Evolutionary conservation across 2,113 vertebrate genomes (phyloP).

Genomic region (Macheiramphus alcinus): DNA sequence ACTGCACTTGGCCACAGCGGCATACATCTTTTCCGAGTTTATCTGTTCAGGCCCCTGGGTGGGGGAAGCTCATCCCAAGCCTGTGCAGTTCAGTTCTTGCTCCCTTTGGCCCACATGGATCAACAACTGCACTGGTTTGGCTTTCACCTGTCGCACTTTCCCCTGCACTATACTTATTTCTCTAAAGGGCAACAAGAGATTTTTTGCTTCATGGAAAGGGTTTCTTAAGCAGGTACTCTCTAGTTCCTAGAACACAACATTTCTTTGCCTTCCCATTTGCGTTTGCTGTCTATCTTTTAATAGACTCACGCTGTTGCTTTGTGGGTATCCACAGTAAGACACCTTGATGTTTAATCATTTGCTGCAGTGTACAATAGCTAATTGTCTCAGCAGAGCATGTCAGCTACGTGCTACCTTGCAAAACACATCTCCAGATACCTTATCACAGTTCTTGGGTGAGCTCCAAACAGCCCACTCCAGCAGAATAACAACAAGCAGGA

Average conservation of each 20-base stretch:
- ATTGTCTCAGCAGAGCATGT: not conserved
- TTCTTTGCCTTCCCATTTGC: not conserved
- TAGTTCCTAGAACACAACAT: not conserved
- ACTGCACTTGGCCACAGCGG: not conserved
- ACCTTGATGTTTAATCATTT: not conserved
- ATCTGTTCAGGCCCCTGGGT: fast-evolving
- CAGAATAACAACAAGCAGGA: not conserved
- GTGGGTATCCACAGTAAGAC: not conserved
- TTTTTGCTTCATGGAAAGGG: not conserved
- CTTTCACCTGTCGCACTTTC: not conserved
- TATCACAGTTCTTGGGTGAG: not conserved
- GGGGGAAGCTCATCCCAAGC: not conserved
- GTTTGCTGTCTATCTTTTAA: not conserved
- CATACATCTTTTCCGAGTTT: not conserved
- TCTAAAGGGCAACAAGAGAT: not conserved
- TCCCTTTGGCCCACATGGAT: not conserved
- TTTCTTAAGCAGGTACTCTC: not conserved
- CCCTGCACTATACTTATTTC: not conserved
- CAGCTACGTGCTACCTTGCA: not conserved
- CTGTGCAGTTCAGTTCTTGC: not conserved
- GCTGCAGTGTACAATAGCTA: not conserved
- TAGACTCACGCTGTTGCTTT: not conserved
- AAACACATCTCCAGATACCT: not conserved
- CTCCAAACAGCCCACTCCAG: not conserved
- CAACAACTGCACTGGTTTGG: not conserved